Base-by-base conservation (phyloP, 2,888 invertebrate genomes). In the Ctenicera cuprea region DNA sequence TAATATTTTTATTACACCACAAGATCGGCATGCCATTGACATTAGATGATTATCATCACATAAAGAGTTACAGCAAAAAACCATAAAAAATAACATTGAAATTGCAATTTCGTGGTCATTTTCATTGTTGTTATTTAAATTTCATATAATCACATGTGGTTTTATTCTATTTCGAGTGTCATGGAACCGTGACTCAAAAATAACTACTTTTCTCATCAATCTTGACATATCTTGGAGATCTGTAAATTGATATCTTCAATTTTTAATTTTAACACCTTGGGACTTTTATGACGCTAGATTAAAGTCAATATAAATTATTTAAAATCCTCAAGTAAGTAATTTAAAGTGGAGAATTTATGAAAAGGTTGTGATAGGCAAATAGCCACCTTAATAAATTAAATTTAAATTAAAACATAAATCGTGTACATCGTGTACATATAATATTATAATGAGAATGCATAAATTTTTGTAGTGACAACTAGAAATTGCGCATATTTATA, bases 101-200 rank as follows among this genome's bases (percentile, higher is more conserved):
- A 18, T 18, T 20, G 50, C 16, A 50, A 50, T 20, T 54, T 54
- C 16, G 30, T 54, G 30, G 54, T 20, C n/a, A 26, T 54, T 54
- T 30, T 54, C 18, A 26, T 54, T 54, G 20, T 48, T 52, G 9
- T 30, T n/a, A 11, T 30, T 12, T 30, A 30, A 30, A 54, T 54
- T 54, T 54, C 3, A 20, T 11, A 20, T 50, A 50, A 50, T 50
- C 8, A 48, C 5, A 18, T 16, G 20, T 3, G 18, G 3, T 48
- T 12, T 48, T 16, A 26, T 26, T 5, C 26, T 5, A 4, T 14
- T 41, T 14, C 7, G 14, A 48, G 18, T 30, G 54, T 26, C 30
- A 11, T 3, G 12, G 5, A 54, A n/a, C 30, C 30, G 30, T 54
- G 54, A 54, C 7, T 54, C 26, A 14, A 18, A 54, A 54, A 22